Conservation (phyloP, 2,888 invertebrate species). For the Papilio demoleus region DNA sequence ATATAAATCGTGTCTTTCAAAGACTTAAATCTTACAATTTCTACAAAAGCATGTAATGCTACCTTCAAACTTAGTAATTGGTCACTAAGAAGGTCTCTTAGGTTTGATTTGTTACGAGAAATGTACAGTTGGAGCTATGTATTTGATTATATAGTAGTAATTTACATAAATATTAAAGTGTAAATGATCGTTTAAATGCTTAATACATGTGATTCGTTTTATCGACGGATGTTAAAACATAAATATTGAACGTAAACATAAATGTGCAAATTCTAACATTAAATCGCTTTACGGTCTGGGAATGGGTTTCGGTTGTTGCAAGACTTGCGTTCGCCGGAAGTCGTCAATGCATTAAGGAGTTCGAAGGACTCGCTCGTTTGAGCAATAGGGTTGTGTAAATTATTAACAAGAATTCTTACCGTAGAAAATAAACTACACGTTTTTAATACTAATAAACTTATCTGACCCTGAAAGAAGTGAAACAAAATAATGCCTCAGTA, state of each 20-base stretch:
- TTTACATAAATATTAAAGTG: background rate
- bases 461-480: too few species aligned
- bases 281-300: constrained; percentile 5
- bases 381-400: constrained; percentile 23
- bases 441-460: background rate
- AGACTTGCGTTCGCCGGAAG: constrained; percentile 37
- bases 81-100: too few species aligned
- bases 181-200: background rate
- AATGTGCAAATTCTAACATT: constrained; percentile 26
- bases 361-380: constrained; percentile 30
- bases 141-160: background rate
- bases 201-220: constrained; percentile 1
- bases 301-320: constrained; percentile 34
- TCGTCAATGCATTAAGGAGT: constrained; percentile 37
- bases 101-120: too few species aligned
- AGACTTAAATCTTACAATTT: too few species aligned
- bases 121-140: too few species aligned
- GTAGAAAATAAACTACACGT: background rate
- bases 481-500: too few species aligned
- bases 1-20: too few species aligned
- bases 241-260: constrained; percentile 9
- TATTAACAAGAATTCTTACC: background rate
- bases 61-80: too few species aligned
- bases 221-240: constrained; percentile 19
- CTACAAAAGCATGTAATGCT: too few species aligned